These are phyloP conservation scores for Terrapene triunguis DNA, from an alignment of 2,113 vertebrate species.

Conservation along the genomic window DNA sequence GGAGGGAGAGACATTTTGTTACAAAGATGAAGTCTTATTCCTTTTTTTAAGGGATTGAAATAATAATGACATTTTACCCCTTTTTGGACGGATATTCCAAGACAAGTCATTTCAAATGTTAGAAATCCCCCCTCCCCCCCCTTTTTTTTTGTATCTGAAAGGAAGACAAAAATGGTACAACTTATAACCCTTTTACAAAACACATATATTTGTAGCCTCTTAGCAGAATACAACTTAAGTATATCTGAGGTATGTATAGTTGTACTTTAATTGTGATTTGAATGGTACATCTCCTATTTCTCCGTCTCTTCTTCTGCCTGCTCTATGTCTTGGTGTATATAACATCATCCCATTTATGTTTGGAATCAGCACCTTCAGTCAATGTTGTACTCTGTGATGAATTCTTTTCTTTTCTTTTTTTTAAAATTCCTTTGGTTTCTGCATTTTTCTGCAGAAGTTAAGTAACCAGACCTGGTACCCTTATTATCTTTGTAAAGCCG, in stretches of 20 bases:
- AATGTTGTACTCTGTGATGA: slow-evolving; percentile 81
- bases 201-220: slow-evolving; percentile 25
- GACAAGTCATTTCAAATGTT: fast-evolving
- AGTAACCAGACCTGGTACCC: slow-evolving; percentile 88
- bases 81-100: background rate
- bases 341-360: background rate
- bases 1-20: background rate
- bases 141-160: slow-evolving; percentile 24
- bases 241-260: slow-evolving; percentile 66
- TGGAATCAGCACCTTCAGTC: slow-evolving; percentile 75
- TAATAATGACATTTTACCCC: background rate
- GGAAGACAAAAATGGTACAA: slow-evolving; percentile 78
- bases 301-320: slow-evolving; percentile 64
- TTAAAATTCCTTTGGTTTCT: slow-evolving; percentile 74
- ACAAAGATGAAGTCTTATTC: background rate
- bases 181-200: slow-evolving; percentile 20
- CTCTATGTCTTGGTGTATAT: slow-evolving; percentile 73
- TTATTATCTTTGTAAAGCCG: slow-evolving; percentile 73
- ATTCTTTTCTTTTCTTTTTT: background rate
- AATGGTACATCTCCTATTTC: slow-evolving; percentile 84
- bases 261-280: slow-evolving; percentile 76
- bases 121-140: background rate
- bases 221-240: background rate
- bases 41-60: background rate
- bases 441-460: slow-evolving; percentile 85